Evolutionary conservation across 1,140 invertebrate genomes (phyloP).

Genomic region (Macrosteles quadrilineatus): DNA sequence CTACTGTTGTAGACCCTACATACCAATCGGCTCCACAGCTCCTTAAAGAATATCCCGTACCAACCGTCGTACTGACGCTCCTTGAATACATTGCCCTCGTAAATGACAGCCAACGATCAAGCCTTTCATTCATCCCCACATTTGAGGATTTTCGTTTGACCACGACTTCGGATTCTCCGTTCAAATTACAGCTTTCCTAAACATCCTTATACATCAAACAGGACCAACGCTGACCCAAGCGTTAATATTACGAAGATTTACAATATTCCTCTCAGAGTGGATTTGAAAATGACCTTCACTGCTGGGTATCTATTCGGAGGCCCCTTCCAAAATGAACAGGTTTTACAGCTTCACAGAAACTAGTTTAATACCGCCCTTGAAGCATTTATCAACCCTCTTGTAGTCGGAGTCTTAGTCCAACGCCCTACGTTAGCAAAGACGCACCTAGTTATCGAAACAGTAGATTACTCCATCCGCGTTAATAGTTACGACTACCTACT

Average conservation of each 20-base stretch:
- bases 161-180: not conserved
- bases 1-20: not conserved
- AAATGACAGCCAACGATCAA: not conserved
- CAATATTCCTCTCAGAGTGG: not conserved
- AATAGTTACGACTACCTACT: too few relatives aligned
- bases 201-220: not conserved
- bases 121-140: not conserved
- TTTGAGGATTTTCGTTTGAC: not conserved
- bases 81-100: not conserved
- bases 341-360: not conserved
- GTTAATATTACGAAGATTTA: not conserved
- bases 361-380: not conserved
- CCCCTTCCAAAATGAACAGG: not conserved
- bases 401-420: not conserved
- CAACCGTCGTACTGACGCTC: not conserved
- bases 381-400: not conserved
- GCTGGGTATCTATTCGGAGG: not conserved
- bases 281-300: not conserved
- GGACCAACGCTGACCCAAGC: not conserved
- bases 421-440: not conserved
- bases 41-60: not conserved
- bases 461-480: too few relatives aligned
- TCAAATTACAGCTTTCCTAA: not conserved
- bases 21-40: not conserved
- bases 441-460: too few relatives aligned